Conservation (phyloP, 2,113 vertebrate species). For the Menura novaehollandiae region DNA sequence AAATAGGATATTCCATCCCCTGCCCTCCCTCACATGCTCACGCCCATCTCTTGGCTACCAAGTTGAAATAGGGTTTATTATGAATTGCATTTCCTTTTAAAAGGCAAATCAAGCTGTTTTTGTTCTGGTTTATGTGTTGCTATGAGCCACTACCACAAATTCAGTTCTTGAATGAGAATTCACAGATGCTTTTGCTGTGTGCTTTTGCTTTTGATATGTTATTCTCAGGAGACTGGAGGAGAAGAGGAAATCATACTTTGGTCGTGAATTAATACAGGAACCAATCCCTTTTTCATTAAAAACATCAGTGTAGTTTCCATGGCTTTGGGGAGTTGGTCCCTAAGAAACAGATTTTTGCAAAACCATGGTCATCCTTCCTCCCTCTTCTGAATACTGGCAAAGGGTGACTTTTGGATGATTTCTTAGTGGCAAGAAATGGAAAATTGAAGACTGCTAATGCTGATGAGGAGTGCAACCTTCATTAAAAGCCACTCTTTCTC, state of each 20-base stretch:
- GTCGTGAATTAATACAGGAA: neutral
- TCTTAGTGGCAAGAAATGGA: neutral
- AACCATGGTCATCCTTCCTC: neutral
- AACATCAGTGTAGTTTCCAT: neutral
- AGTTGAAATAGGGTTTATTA: neutral
- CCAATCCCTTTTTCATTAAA: neutral
- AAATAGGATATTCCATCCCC: neutral
- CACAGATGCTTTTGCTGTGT: neutral
- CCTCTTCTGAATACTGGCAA: neutral
- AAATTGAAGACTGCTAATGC: neutral
- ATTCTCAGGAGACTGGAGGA: neutral
- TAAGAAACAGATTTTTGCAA: neutral
- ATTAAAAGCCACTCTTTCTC: neutral
- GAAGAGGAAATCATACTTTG: neutral
- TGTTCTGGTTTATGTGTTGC: neutral
- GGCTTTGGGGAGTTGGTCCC: neutral
- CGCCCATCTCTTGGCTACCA: neutral
- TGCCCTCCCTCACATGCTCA: neutral
- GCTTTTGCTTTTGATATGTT: neutral
- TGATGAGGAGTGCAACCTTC: neutral
- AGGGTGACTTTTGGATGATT: neutral
- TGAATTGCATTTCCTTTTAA: neutral
- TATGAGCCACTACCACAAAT: neutral
- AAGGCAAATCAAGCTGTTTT: neutral
- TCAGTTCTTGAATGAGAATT: neutral